These are phyloP conservation scores for Amblyjoppa fuscipennis DNA, from an alignment of 2,888 invertebrate species.

Conservation along the genomic window DNA sequence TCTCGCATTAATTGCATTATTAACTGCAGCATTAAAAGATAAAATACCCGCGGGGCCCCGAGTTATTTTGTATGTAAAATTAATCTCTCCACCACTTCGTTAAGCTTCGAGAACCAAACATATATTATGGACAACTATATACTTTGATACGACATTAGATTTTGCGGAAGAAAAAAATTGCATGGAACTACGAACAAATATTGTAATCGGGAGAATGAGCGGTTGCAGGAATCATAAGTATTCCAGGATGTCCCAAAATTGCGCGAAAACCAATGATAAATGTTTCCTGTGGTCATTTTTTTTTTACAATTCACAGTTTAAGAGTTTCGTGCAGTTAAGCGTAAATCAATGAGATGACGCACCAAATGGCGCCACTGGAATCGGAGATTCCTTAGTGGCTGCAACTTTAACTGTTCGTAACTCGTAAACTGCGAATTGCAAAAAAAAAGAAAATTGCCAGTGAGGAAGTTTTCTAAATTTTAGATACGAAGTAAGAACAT, in stretches of 20 bases:
- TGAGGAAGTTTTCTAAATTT: neutral
- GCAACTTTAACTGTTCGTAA: neutral
- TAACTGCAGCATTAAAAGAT: conserved; percentile 8
- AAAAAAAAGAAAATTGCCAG: neutral
- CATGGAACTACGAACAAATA: conserved; percentile 8
- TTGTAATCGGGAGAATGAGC: conserved; percentile 17
- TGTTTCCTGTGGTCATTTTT: neutral
- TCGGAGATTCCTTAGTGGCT: neutral
- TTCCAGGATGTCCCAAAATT: neutral
- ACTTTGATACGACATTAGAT: conserved; percentile 59
- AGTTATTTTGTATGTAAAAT: conserved; percentile 11
- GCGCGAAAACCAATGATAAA: neutral
- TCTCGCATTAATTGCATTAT: conserved; percentile 38
- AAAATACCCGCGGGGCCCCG: neutral
- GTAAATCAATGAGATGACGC: neutral
- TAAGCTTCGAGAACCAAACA: conserved; percentile 48
- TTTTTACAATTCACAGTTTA: neutral
- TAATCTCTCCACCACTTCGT: neutral
- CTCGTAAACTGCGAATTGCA: neutral
- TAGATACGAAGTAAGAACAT: neutral
- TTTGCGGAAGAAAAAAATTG: conserved; percentile 36
- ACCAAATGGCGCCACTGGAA: neutral
- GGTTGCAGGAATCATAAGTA: conserved; percentile 37
- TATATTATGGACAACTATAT: conserved; percentile 37
- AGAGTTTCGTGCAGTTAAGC: neutral